phyloP scores from a whole-genome alignment of 2,888 invertebrate species.

The Eupithecia subumbrata region DNA sequence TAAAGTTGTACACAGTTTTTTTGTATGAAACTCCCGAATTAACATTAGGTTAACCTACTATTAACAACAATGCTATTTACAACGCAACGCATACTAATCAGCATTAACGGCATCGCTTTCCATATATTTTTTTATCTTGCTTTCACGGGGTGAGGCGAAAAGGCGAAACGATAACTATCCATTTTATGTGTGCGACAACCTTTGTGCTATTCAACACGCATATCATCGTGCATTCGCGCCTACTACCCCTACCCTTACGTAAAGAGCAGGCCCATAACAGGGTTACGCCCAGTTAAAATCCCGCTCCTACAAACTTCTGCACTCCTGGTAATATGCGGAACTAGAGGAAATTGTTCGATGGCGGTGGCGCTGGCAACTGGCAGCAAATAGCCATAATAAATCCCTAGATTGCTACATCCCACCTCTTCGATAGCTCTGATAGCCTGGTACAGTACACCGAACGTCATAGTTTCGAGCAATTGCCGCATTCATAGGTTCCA shows the following conservation, averaged over 20 bases:
- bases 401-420: not conserved
- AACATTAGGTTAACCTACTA: no score
- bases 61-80: not conserved
- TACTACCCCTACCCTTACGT: not conserved
- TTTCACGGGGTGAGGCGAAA: not conserved
- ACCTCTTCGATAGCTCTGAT: not conserved
- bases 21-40: no score
- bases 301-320: not conserved
- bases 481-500: slow-evolving; percentile 4
- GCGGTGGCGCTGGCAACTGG: no score
- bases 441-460: slow-evolving; percentile 8
- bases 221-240: no score
- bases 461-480: slow-evolving; percentile 7
- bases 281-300: not conserved
- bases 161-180: no score
- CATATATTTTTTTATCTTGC: not conserved
- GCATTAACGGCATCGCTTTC: not conserved
- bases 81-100: not conserved
- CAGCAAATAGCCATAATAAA: not conserved
- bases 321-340: slow-evolving; percentile 16
- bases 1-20: no score
- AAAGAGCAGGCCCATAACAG: not conserved
- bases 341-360: slow-evolving; percentile 1
- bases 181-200: not conserved
- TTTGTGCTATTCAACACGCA: not conserved